Evolutionary conservation across 2,113 vertebrate species (phyloP).

Genomic region (Aleadryas rufinucha): DNA sequence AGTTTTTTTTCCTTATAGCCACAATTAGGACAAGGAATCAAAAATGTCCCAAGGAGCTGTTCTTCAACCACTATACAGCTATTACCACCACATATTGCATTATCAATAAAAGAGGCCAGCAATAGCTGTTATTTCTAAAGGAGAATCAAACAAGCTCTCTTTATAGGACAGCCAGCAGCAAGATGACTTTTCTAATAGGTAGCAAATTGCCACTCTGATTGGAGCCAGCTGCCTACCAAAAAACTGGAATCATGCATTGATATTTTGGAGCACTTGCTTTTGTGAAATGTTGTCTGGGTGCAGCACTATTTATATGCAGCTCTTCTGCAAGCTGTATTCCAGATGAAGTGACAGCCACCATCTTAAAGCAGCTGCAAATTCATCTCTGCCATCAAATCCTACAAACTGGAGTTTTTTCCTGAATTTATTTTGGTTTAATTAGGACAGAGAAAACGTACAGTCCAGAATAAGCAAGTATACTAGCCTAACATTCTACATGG

Average conservation of each 20-base stretch:
- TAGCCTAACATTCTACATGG: neutral
- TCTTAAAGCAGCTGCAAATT: conserved; percentile 7
- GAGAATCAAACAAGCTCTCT: neutral
- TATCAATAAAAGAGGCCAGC: neutral
- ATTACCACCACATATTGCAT: neutral
- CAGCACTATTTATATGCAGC: neutral
- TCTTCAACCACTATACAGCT: neutral
- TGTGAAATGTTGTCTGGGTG: neutral
- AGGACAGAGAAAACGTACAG: neutral
- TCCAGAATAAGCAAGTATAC: neutral
- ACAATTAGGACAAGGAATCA: neutral
- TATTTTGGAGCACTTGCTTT: neutral
- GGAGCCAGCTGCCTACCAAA: conserved; percentile 5
- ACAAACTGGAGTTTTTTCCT: neutral
- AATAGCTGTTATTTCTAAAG: neutral
- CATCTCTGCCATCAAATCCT: neutral
- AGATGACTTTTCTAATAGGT: conserved; percentile 39
- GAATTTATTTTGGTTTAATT: neutral
- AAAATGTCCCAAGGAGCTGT: neutral
- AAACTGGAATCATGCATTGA: neutral
- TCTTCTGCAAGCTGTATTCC: neutral
- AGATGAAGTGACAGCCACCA: neutral
- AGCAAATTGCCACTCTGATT: conserved; percentile 34
- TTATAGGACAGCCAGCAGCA: conserved; percentile 1
- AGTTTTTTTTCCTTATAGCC: neutral